These are phyloP conservation scores for Nyctibius bracteatus DNA, from an alignment of 2,113 vertebrate species.

Conservation along the genomic window DNA sequence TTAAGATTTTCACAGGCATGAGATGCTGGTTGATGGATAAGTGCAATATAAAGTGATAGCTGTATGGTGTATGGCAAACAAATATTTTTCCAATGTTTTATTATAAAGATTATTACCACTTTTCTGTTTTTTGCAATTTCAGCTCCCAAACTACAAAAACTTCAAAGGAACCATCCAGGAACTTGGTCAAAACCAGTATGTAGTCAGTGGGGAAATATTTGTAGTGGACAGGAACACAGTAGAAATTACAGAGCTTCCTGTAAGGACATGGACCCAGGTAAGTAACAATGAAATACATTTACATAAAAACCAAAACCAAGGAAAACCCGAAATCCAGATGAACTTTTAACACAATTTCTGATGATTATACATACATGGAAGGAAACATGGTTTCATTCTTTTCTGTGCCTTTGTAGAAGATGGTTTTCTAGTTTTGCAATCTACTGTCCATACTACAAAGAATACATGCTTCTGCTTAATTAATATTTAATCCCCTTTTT, in stretches of 20 bases:
- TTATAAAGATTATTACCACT: not conserved
- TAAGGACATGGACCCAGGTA: constrained; percentile 99
- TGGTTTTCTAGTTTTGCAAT: not conserved
- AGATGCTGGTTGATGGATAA: not conserved
- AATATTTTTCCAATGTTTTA: not conserved
- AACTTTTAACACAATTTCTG: not conserved
- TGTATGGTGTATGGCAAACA: not conserved
- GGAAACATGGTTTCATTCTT: not conserved
- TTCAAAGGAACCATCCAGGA: constrained; percentile 95
- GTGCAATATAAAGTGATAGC: not conserved
- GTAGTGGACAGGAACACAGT: constrained; percentile 95
- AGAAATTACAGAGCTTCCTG: constrained; percentile 96
- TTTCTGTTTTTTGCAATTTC: constrained; percentile 7
- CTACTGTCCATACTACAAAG: not conserved
- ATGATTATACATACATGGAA: not conserved
- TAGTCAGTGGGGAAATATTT: constrained; percentile 94
- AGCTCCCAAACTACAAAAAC: constrained; percentile 98
- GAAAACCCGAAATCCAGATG: not conserved
- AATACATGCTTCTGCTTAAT: not conserved
- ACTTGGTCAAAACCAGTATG: constrained; percentile 94
- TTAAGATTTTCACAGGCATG: not conserved
- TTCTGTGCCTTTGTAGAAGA: not conserved
- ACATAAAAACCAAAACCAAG: fast-evolving
- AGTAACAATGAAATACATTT: not conserved
- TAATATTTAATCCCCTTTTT: not conserved